A percentile compares a stretch with the other conserved stretches of the same genome.
These are phyloP conservation scores for Sinelater perroti DNA, from an alignment of 2,888 invertebrate genomes.

Conservation along the genomic window DNA sequence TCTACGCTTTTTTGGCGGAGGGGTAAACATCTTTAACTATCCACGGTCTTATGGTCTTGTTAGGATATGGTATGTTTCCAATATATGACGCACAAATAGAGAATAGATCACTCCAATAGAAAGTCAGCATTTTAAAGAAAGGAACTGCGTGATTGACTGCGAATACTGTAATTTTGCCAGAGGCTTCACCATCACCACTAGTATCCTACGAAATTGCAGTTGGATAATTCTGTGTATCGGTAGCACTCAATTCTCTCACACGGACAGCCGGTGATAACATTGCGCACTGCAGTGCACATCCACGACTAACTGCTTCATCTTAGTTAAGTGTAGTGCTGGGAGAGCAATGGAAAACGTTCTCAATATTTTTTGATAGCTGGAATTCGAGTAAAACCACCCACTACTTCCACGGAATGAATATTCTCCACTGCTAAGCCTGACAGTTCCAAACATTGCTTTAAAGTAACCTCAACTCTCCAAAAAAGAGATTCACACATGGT, in stretches of 20 bases:
- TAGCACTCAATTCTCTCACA: slow-evolving; percentile 93
- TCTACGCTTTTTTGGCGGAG: slow-evolving; percentile 86
- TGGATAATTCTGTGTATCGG: slow-evolving; percentile 91
- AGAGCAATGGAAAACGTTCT: slow-evolving; percentile 84
- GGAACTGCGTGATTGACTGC: slow-evolving; percentile 89
- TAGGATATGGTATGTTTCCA: slow-evolving; percentile 77
- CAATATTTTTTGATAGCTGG: slow-evolving; percentile 93
- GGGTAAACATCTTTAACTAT: slow-evolving; percentile 85
- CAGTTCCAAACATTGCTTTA: slow-evolving; percentile 79
- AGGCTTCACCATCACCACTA: slow-evolving; percentile 65
- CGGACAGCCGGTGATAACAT: slow-evolving; percentile 97
- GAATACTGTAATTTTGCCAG: slow-evolving; percentile 92
- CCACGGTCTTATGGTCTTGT: slow-evolving; percentile 82
- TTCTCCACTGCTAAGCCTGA: slow-evolving; percentile 87
- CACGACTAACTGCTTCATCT: slow-evolving; percentile 97
- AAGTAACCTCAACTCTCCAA: slow-evolving; percentile 77
- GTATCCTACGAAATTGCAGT: slow-evolving; percentile 85
- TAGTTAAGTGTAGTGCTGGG: slow-evolving; percentile 96
- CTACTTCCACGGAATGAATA: slow-evolving; percentile 93
- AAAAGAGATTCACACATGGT: slow-evolving; percentile 81
- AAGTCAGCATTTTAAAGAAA: slow-evolving; percentile 92
- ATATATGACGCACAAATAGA: slow-evolving; percentile 85
- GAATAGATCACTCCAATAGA: slow-evolving; percentile 91
- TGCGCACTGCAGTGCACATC: slow-evolving; percentile 96
- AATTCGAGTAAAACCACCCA: slow-evolving; percentile 94